Evolutionary conservation across 2,113 vertebrate species (phyloP).

Genomic region (Onychostoma macrolepis): DNA sequence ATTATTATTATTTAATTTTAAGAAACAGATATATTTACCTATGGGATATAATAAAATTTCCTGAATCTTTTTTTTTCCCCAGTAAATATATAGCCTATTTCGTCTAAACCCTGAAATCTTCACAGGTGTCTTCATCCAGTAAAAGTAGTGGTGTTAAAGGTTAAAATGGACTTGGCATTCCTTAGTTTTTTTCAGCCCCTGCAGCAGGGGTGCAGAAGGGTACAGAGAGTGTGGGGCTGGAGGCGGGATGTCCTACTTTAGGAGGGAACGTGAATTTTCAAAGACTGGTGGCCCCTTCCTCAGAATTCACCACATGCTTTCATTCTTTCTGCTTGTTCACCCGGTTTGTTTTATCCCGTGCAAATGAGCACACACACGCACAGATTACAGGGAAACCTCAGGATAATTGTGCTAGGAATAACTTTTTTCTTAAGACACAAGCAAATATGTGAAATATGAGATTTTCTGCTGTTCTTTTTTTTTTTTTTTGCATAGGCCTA

Average conservation of each 20-base stretch:
- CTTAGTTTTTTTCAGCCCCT: constrained; percentile 61
- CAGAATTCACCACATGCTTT: constrained; percentile 65
- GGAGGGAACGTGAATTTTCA: constrained; percentile 56
- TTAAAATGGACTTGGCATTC: constrained; percentile 74
- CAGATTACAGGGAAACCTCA: constrained; percentile 58
- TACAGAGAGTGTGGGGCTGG: constrained; percentile 36
- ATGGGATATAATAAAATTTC: not conserved
- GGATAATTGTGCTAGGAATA: constrained; percentile 27
- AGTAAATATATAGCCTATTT: not conserved
- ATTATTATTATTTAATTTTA: not conserved
- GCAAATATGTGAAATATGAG: not conserved
- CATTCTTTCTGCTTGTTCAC: constrained; percentile 59
- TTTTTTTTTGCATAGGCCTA: not conserved
- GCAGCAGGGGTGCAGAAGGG: constrained; percentile 39
- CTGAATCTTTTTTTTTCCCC: not conserved
- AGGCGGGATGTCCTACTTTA: constrained; percentile 63
- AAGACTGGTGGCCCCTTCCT: constrained; percentile 63
- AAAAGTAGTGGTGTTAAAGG: constrained; percentile 74
- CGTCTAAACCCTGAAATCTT: constrained; percentile 49
- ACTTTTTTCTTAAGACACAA: not conserved
- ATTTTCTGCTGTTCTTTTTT: not conserved
- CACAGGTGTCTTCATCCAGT: constrained; percentile 69
- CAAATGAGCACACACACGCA: constrained; percentile 27
- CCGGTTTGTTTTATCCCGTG: constrained; percentile 50
- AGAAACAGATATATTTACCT: not conserved